Conservation (phyloP, 2,888 invertebrate genomes). For the Chalcis sispes region DNA sequence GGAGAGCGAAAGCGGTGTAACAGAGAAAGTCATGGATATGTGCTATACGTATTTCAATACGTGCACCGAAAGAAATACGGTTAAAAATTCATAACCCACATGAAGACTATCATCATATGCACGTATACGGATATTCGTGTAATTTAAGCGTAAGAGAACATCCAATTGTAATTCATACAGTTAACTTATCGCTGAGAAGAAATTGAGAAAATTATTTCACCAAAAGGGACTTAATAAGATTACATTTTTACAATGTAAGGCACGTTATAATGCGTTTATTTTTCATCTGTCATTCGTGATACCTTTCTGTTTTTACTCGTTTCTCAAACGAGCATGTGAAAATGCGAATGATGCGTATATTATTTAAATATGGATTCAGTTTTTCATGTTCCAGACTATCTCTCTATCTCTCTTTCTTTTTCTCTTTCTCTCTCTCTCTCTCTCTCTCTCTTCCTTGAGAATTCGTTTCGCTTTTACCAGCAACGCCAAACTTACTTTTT, state of each 20-base stretch:
- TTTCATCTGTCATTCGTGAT: no score
- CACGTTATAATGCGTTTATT: no score
- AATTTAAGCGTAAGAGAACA: conserved; percentile 38
- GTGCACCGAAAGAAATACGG: not conserved
- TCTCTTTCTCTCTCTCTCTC: no score
- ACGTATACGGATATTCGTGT: not conserved
- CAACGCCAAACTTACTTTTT: conserved; percentile 2
- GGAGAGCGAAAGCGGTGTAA: conserved; percentile 8
- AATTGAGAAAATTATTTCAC: no score
- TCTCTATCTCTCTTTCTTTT: no score
- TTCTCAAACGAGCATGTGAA: no score
- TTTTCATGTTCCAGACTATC: not conserved
- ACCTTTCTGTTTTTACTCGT: no score
- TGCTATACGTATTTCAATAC: not conserved
- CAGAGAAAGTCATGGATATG: conserved; percentile 11
- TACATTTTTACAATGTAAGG: no score
- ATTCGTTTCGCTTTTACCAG: conserved; percentile 39
- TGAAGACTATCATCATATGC: conserved; percentile 2
- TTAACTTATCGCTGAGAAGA: not conserved
- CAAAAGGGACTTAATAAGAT: no score
- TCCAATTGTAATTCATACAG: not conserved
- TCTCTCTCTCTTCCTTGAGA: not conserved
- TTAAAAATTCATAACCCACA: conserved; percentile 41
- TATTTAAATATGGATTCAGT: not conserved
- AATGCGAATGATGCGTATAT: not conserved